Percentiles rank a stretch among this genome's conserved stretches.
phyloP scores from a whole-genome alignment of 37 sponge, comb jelly and placozoan species.

The Tethya wilhelma region DNA sequence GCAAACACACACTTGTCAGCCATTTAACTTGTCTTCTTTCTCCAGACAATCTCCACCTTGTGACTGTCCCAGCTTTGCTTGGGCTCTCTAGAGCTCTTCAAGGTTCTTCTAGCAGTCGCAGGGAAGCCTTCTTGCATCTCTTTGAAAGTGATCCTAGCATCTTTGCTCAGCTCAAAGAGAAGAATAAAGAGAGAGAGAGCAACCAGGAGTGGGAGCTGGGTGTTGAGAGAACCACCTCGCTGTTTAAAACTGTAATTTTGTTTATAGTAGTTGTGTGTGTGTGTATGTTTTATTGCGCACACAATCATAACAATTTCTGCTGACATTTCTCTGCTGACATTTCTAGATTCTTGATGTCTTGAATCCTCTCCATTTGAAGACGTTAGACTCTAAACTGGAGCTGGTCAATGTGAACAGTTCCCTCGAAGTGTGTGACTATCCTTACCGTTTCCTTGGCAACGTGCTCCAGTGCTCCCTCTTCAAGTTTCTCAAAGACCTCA shows the following conservation, averaged over 20 bases:
- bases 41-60: slow-evolving; percentile 24
- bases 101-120: neutral
- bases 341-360: slow-evolving; percentile 17
- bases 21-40: too few relatives aligned
- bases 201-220: slow-evolving; percentile 1
- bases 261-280: too few relatives aligned
- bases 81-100: slow-evolving; percentile 43
- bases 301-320: neutral
- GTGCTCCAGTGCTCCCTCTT: slow-evolving; percentile 42
- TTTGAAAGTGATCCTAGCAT: neutral
- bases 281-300: neutral
- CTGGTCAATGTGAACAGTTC: neutral
- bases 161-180: neutral
- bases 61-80: slow-evolving; percentile 41
- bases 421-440: neutral
- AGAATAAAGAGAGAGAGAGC: neutral
- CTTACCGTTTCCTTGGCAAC: slow-evolving; percentile 27
- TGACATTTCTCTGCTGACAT: neutral
- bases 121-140: slow-evolving; percentile 23
- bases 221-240: neutral
- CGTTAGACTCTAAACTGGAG: slow-evolving; percentile 25
- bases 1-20: too few relatives aligned
- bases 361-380: neutral
- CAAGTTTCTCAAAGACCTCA: slow-evolving; percentile 24
- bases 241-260: slow-evolving; percentile 13